phyloP scores from a whole-genome alignment of 1,140 invertebrate genomes.

The Amyelois transitella region DNA sequence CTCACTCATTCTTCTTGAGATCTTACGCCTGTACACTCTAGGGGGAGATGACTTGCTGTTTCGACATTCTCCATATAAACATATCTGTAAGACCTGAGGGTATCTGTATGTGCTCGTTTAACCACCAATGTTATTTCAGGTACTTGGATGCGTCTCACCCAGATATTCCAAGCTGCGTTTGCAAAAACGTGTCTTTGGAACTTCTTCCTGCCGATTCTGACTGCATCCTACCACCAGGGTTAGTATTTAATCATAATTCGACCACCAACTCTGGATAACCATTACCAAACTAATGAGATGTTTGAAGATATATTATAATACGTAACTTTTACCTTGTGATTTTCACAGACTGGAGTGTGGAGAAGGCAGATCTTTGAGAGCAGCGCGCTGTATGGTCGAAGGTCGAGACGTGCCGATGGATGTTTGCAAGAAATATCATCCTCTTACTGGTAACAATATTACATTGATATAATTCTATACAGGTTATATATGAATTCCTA shows the following conservation, averaged over 20 bases:
- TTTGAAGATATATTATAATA: background rate
- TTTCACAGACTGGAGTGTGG: constrained; percentile 52
- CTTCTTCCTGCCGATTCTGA: constrained; percentile 56
- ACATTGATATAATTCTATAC: too few species aligned
- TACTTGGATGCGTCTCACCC: constrained; percentile 55
- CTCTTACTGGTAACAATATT: constrained; percentile 47
- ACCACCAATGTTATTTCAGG: constrained; percentile 24
- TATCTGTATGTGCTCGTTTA: background rate
- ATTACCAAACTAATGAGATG: background rate
- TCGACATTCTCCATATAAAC: background rate
- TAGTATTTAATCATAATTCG: constrained; percentile 9
- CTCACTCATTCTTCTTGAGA: too few species aligned
- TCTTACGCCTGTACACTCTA: too few species aligned
- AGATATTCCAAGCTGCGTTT: constrained; percentile 51
- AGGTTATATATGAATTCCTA: too few species aligned
- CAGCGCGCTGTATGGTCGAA: constrained; percentile 55
- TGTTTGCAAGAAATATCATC: constrained; percentile 62
- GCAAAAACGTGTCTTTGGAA: constrained; percentile 55
- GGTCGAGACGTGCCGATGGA: constrained; percentile 62
- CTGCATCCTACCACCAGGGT: constrained; percentile 60
- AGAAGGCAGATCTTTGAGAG: constrained; percentile 50
- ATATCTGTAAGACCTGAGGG: too few species aligned
- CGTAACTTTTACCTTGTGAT: background rate
- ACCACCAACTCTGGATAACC: background rate
- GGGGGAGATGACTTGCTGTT: too few species aligned